Conservation (phyloP, 2,797 vertebrate genomes). For the Acanthopagrus latus region DNA sequence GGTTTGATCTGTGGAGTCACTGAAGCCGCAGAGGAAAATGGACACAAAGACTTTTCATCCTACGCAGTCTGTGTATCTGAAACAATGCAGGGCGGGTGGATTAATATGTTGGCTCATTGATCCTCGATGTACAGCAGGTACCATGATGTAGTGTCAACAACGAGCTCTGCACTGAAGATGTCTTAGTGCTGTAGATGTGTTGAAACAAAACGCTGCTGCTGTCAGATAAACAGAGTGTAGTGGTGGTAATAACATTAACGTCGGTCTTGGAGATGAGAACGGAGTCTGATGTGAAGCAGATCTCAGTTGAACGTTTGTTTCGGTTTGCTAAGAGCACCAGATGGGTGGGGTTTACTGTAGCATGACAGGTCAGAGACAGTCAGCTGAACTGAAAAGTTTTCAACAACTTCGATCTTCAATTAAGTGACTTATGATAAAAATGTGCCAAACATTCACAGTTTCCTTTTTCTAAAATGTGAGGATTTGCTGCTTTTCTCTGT, state of each 20-base stretch:
- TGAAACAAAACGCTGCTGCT: slow-evolving; percentile 6
- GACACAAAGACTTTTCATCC: slow-evolving; percentile 34
- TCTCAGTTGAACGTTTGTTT: slow-evolving; percentile 34
- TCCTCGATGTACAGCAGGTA: slow-evolving; percentile 20
- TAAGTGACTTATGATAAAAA: not conserved
- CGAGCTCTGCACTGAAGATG: not conserved
- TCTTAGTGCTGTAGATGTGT: not conserved
- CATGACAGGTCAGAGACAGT: not conserved
- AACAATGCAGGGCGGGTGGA: slow-evolving; percentile 36
- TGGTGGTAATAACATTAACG: slow-evolving; percentile 31
- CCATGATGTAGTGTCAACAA: not conserved
- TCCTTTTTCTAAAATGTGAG: not conserved
- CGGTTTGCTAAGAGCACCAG: slow-evolving; percentile 27
- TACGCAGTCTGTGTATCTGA: slow-evolving; percentile 16
- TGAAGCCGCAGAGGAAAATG: slow-evolving; percentile 37
- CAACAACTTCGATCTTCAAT: not conserved
- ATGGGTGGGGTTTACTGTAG: slow-evolving; percentile 17
- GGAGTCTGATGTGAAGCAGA: slow-evolving; percentile 40
- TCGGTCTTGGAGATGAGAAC: slow-evolving; percentile 30
- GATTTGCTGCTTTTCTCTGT: not conserved
- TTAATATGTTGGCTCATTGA: slow-evolving; percentile 22
- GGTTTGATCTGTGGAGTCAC: slow-evolving; percentile 39
- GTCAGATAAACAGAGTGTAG: slow-evolving; percentile 29
- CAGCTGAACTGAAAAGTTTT: not conserved
- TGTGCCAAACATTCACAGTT: not conserved